Conservation (phyloP, 2,797 vertebrate genomes). For the Mallotus villosus region DNA sequence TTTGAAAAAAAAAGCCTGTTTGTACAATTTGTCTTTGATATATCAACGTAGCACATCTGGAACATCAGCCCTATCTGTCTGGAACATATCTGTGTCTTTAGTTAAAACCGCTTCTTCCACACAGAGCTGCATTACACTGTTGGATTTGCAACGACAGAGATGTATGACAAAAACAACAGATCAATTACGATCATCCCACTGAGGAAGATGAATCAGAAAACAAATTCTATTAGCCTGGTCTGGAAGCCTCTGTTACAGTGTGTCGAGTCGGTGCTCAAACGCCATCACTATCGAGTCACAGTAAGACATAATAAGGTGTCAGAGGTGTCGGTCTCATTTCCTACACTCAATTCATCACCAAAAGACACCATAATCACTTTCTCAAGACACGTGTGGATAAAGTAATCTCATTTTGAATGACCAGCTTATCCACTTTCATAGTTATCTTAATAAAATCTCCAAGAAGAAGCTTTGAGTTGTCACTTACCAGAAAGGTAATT, state of each 20-base stretch:
- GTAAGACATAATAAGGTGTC: constrained; percentile 29
- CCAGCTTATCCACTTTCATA: constrained; percentile 16
- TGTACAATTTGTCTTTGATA: no score
- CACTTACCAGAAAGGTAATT: constrained; percentile 22
- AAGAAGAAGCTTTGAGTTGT: constrained; percentile 14
- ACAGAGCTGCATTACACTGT: constrained; percentile 16
- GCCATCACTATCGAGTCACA: constrained; percentile 22
- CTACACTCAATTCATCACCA: constrained; percentile 23
- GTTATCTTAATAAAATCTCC: constrained; percentile 44
- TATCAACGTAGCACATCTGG: neutral
- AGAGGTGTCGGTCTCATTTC: constrained; percentile 48
- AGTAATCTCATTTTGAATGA: constrained; percentile 35
- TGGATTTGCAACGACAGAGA: constrained; percentile 25
- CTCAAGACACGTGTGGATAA: constrained; percentile 27
- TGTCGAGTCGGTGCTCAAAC: constrained; percentile 18
- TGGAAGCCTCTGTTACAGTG: neutral
- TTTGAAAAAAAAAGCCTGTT: no score
- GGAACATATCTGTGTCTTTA: neutral
- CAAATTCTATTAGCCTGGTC: constrained; percentile 13
- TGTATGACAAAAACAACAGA: constrained; percentile 18
- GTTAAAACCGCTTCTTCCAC: constrained; percentile 11
- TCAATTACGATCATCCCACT: constrained; percentile 8
- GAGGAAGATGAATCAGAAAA: constrained; percentile 22
- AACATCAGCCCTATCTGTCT: no score
- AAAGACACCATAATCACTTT: constrained; percentile 21